These are phyloP conservation scores for Acleris cristana DNA, from an alignment of 2,888 invertebrate genomes.

Conservation along the genomic window DNA sequence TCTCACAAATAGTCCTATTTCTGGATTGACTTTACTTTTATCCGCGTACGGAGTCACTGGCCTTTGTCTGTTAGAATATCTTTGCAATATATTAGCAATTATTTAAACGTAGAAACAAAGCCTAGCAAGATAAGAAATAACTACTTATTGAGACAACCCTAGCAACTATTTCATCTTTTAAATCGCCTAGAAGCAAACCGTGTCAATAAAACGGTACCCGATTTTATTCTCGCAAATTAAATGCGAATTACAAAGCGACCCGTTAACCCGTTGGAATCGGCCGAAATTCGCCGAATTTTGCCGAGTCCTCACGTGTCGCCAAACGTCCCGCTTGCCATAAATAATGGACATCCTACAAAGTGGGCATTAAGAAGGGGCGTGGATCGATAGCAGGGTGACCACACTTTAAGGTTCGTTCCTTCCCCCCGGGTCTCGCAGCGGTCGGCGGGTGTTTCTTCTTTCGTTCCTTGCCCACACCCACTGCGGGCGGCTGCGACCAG, in stretches of 20 bases:
- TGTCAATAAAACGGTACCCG: conserved; percentile 27
- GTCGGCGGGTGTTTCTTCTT: conserved; percentile 73
- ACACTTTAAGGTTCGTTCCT: conserved; percentile 68
- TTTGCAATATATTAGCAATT: too few relatives aligned
- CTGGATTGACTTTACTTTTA: too few relatives aligned
- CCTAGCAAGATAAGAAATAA: background rate
- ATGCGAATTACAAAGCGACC: conserved; percentile 33
- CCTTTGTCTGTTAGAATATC: too few relatives aligned
- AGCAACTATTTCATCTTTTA: conserved; percentile 9
- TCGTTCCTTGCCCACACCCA: conserved; percentile 66
- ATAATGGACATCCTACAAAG: conserved; percentile 76
- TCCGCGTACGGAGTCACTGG: too few relatives aligned
- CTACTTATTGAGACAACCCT: conserved; percentile 11
- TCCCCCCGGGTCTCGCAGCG: conserved; percentile 59
- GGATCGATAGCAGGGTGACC: conserved; percentile 70
- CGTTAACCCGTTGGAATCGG: conserved; percentile 36
- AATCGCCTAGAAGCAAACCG: conserved; percentile 11
- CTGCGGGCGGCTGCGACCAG: conserved; percentile 53
- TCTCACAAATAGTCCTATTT: too few relatives aligned
- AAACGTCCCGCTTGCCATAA: conserved; percentile 64
- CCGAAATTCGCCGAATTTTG: conserved; percentile 30
- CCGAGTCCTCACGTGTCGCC: conserved; percentile 30
- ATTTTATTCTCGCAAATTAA: conserved; percentile 31
- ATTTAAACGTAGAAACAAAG: too few relatives aligned
- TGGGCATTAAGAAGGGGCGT: conserved; percentile 74